Evolutionary conservation across 2,888 invertebrate genomes (phyloP).

Genomic region (Eristalinus aeneus): DNA sequence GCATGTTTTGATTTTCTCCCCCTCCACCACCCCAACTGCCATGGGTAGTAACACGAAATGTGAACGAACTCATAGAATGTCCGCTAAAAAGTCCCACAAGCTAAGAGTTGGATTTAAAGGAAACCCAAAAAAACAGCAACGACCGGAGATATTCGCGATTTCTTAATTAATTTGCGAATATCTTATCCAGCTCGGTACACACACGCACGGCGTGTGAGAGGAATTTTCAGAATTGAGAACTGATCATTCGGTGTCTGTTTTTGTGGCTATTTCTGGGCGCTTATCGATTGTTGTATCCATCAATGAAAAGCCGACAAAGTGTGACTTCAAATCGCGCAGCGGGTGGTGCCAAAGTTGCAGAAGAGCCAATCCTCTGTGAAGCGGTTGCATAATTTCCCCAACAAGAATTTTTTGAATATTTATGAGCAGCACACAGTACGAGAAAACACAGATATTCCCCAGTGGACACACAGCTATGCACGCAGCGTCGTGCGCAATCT

Average conservation of each 20-base stretch:
- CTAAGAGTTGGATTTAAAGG: neutral
- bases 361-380: neutral
- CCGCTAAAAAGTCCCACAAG: neutral
- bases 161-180: slow-evolving; percentile 57
- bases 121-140: neutral
- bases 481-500: slow-evolving; percentile 1
- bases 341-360: slow-evolving; percentile 23
- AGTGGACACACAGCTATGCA: slow-evolving; percentile 47
- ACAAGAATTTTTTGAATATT: neutral
- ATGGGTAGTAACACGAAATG: slow-evolving; percentile 30
- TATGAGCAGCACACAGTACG: neutral
- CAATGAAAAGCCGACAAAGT: slow-evolving; percentile 23
- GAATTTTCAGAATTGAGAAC: neutral
- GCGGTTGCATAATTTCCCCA: slow-evolving; percentile 29
- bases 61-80: slow-evolving; percentile 60
- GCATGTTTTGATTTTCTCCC: slow-evolving; percentile 16
- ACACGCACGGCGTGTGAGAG: neutral
- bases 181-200: slow-evolving; percentile 13
- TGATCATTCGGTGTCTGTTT: slow-evolving; percentile 3
- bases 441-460: slow-evolving; percentile 26
- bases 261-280: neutral
- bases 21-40: neutral
- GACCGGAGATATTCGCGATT: slow-evolving; percentile 19
- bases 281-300: slow-evolving; percentile 24
- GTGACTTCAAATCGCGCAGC: slow-evolving; percentile 6